Percentiles rank a stretch among this genome's conserved stretches.
Evolutionary conservation across 2,113 vertebrate species (phyloP).

Genomic region (Dipodomys ordii): DNA sequence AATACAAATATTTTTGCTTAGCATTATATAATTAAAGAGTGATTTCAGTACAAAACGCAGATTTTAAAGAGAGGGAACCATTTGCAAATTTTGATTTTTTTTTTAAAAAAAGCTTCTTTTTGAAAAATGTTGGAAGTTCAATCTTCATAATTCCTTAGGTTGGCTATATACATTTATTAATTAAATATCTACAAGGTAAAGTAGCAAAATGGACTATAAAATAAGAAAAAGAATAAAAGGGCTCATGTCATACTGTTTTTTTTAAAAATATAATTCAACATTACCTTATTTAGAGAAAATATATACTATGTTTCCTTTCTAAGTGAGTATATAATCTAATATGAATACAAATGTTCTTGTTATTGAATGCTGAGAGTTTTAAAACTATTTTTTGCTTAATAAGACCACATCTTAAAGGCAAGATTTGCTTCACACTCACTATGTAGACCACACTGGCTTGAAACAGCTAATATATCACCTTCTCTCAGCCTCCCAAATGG

Average conservation of each 20-base stretch:
- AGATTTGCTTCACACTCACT: background rate
- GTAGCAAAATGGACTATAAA: background rate
- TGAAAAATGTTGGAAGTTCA: background rate
- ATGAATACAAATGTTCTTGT: background rate
- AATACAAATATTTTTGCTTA: background rate
- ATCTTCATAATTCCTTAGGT: background rate
- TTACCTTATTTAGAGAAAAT: constrained; percentile 1
- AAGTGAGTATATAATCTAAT: background rate
- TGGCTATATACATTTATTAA: background rate
- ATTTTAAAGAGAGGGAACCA: background rate
- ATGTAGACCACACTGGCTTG: background rate
- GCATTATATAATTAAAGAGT: background rate
- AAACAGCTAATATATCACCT: background rate
- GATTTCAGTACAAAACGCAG: background rate
- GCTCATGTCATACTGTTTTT: background rate
- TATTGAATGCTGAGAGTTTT: background rate
- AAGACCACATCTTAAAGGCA: too few species aligned
- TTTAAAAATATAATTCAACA: background rate
- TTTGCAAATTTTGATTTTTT: background rate
- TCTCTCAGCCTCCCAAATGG: background rate
- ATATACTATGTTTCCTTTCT: background rate
- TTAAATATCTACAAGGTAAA: background rate
- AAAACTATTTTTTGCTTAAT: background rate
- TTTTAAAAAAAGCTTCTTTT: background rate
- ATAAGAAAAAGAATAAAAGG: background rate